A percentile compares a stretch with the other conserved stretches of the same genome.
phyloP scores from a whole-genome alignment of 1,140 invertebrate species.

The Lepeophtheirus salmonis region DNA sequence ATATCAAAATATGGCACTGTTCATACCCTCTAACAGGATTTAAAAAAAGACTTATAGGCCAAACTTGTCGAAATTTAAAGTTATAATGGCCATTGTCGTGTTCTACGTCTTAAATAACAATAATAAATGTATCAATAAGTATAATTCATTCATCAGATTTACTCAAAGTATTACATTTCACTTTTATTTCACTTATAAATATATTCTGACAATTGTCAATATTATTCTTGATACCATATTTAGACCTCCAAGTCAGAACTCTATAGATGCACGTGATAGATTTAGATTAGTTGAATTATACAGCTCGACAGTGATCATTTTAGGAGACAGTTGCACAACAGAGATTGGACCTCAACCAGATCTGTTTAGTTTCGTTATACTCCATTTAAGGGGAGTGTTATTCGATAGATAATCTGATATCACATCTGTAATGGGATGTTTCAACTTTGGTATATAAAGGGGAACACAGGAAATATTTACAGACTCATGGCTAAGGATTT shows the following conservation, averaged over 20 bases:
- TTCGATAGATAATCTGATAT: neutral
- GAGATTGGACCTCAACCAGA: neutral
- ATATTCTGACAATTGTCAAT: no score
- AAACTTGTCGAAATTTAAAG: no score
- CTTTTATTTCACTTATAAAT: no score
- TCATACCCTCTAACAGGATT: no score
- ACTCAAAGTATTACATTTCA: no score
- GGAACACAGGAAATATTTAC: constrained; percentile 70
- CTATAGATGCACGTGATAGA: neutral
- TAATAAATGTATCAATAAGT: no score
- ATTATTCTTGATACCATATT: no score
- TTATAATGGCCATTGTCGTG: no score
- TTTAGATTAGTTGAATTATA: neutral
- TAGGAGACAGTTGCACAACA: neutral
- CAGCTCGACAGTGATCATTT: constrained; percentile 1
- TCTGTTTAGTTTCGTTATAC: neutral
- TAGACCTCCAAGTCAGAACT: neutral
- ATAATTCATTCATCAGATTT: neutral
- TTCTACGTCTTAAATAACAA: no score
- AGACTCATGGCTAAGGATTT: constrained; percentile 62
- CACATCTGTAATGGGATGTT: neutral
- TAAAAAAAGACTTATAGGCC: no score
- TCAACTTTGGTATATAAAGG: constrained; percentile 41
- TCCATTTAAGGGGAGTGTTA: neutral
- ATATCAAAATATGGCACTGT: no score